These are phyloP conservation scores for Spheniscus mendiculus DNA, from an alignment of 2,113 vertebrate species.

Conservation along the genomic window DNA sequence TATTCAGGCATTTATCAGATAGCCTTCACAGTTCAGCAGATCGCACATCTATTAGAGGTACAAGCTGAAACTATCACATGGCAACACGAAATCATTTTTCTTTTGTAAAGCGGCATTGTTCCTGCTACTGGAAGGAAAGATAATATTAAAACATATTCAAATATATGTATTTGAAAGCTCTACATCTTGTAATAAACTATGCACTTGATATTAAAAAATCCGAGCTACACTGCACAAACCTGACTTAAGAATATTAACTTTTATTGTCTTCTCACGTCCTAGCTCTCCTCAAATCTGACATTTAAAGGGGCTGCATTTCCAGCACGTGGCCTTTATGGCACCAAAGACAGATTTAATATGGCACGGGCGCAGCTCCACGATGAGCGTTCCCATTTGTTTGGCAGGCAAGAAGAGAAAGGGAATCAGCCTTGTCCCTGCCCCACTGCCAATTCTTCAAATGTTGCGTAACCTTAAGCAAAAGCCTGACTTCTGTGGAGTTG, in stretches of 20 bases:
- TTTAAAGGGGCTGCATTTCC: conserved; percentile 5
- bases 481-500: not conserved
- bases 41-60: not conserved
- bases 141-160: conserved; percentile 39
- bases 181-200: conserved; percentile 50
- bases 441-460: not conserved
- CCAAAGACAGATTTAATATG: not conserved
- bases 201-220: conserved; percentile 48
- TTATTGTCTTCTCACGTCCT: not conserved
- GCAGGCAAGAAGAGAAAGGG: not conserved
- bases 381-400: not conserved
- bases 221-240: not conserved
- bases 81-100: conserved; percentile 15
- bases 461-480: not conserved
- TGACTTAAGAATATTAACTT: conserved; percentile 13
- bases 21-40: conserved; percentile 24
- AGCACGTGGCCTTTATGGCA: not conserved
- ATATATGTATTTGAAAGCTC: not conserved
- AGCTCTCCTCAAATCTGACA: not conserved
- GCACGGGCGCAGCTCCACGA: not conserved
- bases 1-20: conserved; percentile 39
- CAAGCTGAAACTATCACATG: not conserved
- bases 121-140: conserved; percentile 18
- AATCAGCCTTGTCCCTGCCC: not conserved
- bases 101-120: conserved; percentile 14